Conservation (phyloP, 2,888 invertebrate genomes). For the Eulithis prunata region DNA sequence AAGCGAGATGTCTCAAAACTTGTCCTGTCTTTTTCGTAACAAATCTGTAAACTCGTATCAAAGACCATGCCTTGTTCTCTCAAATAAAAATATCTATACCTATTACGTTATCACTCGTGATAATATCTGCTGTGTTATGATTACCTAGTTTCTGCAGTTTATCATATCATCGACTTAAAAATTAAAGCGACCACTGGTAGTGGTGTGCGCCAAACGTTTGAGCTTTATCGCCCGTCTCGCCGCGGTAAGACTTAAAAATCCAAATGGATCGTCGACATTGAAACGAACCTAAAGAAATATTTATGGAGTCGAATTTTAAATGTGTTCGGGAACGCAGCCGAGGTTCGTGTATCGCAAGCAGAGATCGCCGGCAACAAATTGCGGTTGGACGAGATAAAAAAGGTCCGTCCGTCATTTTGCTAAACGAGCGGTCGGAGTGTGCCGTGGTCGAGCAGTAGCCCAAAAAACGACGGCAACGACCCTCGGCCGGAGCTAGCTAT, state of each 20-base stretch:
- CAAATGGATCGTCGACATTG: constrained; percentile 57
- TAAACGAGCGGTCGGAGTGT: constrained; percentile 72
- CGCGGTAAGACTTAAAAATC: constrained; percentile 44
- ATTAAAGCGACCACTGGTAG: neutral
- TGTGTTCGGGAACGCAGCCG: constrained; percentile 60
- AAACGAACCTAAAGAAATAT: constrained; percentile 58
- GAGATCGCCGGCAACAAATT: constrained; percentile 79
- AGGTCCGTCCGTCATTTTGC: constrained; percentile 82
- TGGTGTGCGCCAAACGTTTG: neutral
- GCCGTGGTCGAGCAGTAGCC: constrained; percentile 59
- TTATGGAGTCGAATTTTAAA: constrained; percentile 72
- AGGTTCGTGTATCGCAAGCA: constrained; percentile 70
- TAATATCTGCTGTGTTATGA: neutral
- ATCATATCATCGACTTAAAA: constrained; percentile 5
- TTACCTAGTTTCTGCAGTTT: too few relatives aligned
- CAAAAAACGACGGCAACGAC: constrained; percentile 61
- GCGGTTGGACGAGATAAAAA: constrained; percentile 81
- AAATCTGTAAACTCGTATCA: constrained; percentile 3
- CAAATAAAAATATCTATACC: too few relatives aligned
- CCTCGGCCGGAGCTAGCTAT: constrained; percentile 46
- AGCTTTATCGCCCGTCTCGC: constrained; percentile 5
- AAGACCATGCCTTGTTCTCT: constrained; percentile 11
- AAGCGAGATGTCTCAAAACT: constrained; percentile 18
- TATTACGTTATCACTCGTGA: too few relatives aligned
- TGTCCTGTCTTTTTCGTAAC: constrained; percentile 14